phyloP scores from a whole-genome alignment of 2,888 invertebrate species.

The Syrista parreyssii region DNA sequence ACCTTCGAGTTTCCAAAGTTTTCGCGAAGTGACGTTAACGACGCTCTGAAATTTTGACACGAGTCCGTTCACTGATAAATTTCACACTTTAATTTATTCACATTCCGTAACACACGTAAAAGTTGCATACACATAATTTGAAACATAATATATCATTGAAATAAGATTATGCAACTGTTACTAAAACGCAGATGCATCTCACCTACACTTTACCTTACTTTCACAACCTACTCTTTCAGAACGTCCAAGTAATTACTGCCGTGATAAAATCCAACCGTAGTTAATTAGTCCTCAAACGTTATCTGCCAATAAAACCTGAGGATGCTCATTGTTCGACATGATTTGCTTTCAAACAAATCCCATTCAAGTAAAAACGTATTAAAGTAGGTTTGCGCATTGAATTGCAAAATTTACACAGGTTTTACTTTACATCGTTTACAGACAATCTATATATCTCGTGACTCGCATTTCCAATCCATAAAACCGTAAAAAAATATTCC shows the following conservation, averaged over 20 bases:
- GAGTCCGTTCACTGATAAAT: background rate
- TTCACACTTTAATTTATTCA: too few relatives aligned
- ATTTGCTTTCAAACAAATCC: background rate
- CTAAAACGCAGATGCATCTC: background rate
- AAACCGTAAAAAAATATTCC: background rate
- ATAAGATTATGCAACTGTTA: background rate
- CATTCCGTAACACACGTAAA: background rate
- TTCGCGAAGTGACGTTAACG: background rate
- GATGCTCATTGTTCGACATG: background rate
- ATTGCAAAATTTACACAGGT: background rate
- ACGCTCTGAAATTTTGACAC: background rate
- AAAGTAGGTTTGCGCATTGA: background rate
- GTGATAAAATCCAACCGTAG: background rate
- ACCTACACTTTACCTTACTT: background rate
- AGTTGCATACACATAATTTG: background rate
- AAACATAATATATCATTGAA: background rate
- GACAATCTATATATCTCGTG: background rate
- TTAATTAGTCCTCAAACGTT: background rate
- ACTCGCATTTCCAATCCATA: background rate
- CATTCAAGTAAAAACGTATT: background rate
- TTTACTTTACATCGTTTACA: background rate
- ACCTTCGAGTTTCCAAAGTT: background rate
- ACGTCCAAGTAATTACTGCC: background rate
- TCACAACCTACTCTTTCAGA: background rate
- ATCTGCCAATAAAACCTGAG: background rate